phyloP scores from a whole-genome alignment of 2,888 invertebrate species.

The Girardia tigrina region DNA sequence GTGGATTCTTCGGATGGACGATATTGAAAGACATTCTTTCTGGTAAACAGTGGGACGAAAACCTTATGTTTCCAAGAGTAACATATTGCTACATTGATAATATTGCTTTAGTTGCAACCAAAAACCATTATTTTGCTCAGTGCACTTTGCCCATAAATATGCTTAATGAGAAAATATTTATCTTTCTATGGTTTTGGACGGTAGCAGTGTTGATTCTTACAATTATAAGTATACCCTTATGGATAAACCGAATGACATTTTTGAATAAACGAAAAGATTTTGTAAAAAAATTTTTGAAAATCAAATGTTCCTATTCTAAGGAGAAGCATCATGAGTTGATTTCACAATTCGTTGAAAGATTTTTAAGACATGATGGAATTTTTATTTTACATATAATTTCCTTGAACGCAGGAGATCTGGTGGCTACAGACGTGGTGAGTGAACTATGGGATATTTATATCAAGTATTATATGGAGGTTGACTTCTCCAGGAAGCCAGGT shows the following conservation, averaged over 20 bases:
- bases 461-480: background rate
- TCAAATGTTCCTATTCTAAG: background rate
- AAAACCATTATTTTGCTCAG: slow-evolving; percentile 29
- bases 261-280: background rate
- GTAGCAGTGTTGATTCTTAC: slow-evolving; percentile 29
- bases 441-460: background rate
- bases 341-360: background rate
- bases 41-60: slow-evolving; percentile 34
- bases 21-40: background rate
- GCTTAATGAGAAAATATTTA: slow-evolving; percentile 35
- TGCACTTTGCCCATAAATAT: slow-evolving; percentile 33
- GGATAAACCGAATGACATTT: slow-evolving; percentile 26
- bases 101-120: background rate
- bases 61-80: slow-evolving; percentile 34
- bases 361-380: background rate
- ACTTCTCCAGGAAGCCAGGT: background rate
- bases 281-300: background rate
- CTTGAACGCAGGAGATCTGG: background rate
- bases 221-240: slow-evolving; percentile 21
- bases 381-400: background rate
- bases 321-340: background rate
- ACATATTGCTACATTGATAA: slow-evolving; percentile 15
- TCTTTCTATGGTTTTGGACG: slow-evolving; percentile 35
- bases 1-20: slow-evolving; percentile 10
- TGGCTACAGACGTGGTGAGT: background rate